These are phyloP conservation scores for Phengaris alcon DNA, from an alignment of 2,888 invertebrate species.

Conservation along the genomic window DNA sequence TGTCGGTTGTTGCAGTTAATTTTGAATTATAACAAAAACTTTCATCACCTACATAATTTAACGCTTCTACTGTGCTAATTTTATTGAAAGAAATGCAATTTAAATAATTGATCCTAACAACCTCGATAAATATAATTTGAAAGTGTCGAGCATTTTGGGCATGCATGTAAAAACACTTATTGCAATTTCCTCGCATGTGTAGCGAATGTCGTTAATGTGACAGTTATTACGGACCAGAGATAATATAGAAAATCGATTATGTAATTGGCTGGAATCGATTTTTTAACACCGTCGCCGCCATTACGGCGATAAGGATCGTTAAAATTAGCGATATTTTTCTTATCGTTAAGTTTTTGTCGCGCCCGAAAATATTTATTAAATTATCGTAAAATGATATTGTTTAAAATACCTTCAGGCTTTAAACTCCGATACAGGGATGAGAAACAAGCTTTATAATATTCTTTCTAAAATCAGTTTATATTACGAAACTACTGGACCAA, in stretches of 20 bases:
- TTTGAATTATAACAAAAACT: background rate
- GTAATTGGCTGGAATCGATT: conserved; percentile 23
- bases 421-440: conserved; percentile 4
- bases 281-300: conserved; percentile 22
- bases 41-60: background rate
- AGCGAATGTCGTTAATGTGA: conserved; percentile 24
- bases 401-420: conserved; percentile 18
- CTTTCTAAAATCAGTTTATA: background rate
- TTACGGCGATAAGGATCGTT: conserved; percentile 22
- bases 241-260: conserved; percentile 23
- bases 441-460: background rate
- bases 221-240: conserved; percentile 22
- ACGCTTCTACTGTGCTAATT: background rate
- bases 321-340: conserved; percentile 26
- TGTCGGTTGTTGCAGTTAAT: background rate
- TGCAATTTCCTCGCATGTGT: background rate
- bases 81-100: conserved; percentile 8
- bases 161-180: conserved; percentile 7
- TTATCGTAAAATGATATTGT: conserved; percentile 26
- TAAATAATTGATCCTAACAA: conserved; percentile 15
- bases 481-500: no score
- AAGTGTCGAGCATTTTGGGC: conserved; percentile 2
- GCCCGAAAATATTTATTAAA: conserved; percentile 25
- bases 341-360: conserved; percentile 24
- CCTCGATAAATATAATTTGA: conserved; percentile 19